Base-by-base conservation (phyloP, 2,797 vertebrate species). In the Ctenopoma kingsleyae region DNA sequence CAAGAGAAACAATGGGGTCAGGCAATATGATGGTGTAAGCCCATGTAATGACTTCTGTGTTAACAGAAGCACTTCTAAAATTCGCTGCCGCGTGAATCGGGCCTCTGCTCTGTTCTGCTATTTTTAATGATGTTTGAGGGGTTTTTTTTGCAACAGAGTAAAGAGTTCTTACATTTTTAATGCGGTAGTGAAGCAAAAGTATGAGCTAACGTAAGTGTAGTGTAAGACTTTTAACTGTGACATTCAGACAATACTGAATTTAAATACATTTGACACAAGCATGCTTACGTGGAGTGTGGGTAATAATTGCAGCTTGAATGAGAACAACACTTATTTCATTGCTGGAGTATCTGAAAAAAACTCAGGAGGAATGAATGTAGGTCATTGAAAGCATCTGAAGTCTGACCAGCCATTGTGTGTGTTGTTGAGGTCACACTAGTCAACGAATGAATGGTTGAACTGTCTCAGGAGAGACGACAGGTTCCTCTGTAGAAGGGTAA, bases 1-100 rank as follows among this genome's bases (percentile, higher is more conserved):
- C 56, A 10, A 27, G 25, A 15, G 65, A 67, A 76, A 73, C 44
- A 56, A 54, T 44, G 48, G 61, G 82, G 79, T 81, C 78, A 58
- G 60, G 49, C 35, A 10, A 40, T 8, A 6, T 9, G 59, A 65
- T 41, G 52, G 36, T n/a, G 51, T 64, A 15, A 76, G 52, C 22
- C 43, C 51, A 0, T 67, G 76, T 55, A 77, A 69, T 43, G 48
- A 70, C 58, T 55, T 20, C 48, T 40, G 36, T 22, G 27, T 35
- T 23, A 68, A 64, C 47, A 54, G 7, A 44, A 57, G 27, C 50
- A 46, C 61, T 27, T 76, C 68, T 52, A 35, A 74, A 71, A 64
- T n/a, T 41, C 53, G 38, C 35, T 10, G 51, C 40, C 4, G 25
- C 61, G 22, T 8, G 36, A 57, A 41, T 43, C 46, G 35, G 50